Conservation (phyloP, 2,888 invertebrate genomes). For the Quadriops clusia region DNA sequence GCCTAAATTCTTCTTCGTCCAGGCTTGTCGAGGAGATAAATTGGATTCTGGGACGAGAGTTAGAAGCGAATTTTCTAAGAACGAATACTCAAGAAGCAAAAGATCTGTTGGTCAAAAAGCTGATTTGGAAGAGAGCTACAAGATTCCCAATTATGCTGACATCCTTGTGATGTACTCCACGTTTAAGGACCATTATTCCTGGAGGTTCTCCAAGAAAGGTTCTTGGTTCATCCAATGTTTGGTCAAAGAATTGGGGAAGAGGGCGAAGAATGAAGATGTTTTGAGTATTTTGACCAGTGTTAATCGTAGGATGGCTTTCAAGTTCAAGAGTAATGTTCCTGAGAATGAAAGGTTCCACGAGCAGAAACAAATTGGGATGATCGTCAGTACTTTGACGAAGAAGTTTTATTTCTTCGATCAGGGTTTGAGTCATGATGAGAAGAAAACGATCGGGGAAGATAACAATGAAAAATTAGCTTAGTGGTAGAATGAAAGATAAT, state of each 20-base stretch:
- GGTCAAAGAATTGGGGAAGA: slow-evolving; percentile 42
- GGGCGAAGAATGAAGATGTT: slow-evolving; percentile 41
- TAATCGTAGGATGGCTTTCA: slow-evolving; percentile 50
- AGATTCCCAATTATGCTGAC: slow-evolving; percentile 58
- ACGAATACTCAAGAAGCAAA: no score
- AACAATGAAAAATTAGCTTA: no score
- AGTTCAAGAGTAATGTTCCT: slow-evolving; percentile 46
- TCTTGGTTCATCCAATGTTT: slow-evolving; percentile 65
- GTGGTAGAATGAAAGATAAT: no score
- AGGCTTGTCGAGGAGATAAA: slow-evolving; percentile 49
- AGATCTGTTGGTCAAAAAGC: no score
- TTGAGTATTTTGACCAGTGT: slow-evolving; percentile 51
- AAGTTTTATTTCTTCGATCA: slow-evolving; percentile 45
- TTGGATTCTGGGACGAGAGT: slow-evolving; percentile 43
- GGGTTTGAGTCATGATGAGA: no score
- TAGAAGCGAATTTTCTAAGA: slow-evolving; percentile 16
- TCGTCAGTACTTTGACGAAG: slow-evolving; percentile 54
- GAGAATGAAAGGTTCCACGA: slow-evolving; percentile 36
- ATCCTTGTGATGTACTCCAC: slow-evolving; percentile 59
- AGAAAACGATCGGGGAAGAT: no score
- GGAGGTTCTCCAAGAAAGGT: slow-evolving; percentile 52
- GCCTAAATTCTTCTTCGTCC: slow-evolving; percentile 57
- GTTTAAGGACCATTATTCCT: slow-evolving; percentile 55
- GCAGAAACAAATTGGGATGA: slow-evolving; percentile 58
- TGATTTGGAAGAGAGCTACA: no score